Conservation (phyloP, 2,113 vertebrate species). For the Colaptes auratus region DNA sequence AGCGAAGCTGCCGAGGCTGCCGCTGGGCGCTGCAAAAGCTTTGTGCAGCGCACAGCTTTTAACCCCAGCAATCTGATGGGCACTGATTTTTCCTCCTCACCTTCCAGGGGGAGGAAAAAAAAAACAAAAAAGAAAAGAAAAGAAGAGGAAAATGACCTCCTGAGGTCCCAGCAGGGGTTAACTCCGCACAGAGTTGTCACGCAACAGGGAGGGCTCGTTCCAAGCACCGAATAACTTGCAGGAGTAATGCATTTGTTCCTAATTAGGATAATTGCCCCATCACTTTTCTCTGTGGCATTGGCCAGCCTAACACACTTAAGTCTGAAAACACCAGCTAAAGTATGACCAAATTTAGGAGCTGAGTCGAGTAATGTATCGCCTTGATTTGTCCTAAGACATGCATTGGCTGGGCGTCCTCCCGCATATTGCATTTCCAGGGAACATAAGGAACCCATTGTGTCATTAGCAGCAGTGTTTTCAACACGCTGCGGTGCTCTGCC, state of each 20-base stretch:
- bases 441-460: slow-evolving; percentile 66
- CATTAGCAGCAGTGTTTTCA: slow-evolving; percentile 60
- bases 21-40: not conserved
- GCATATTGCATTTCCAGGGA: slow-evolving; percentile 43
- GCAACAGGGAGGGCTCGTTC: slow-evolving; percentile 15
- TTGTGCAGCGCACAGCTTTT: rapidly evolving
- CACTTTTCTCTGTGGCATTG: slow-evolving; percentile 61
- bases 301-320: slow-evolving; percentile 27
- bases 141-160: not conserved
- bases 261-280: slow-evolving; percentile 72
- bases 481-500: not conserved
- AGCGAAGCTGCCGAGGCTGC: not conserved
- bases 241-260: slow-evolving; percentile 70
- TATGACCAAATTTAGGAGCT: slow-evolving; percentile 63
- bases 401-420: slow-evolving; percentile 34
- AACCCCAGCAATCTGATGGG: slow-evolving; percentile 18
- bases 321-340: slow-evolving; percentile 57
- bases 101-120: not conserved
- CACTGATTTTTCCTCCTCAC: not conserved
- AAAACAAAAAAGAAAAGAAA: not conserved
- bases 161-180: slow-evolving; percentile 42
- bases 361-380: slow-evolving; percentile 45
- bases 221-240: slow-evolving; percentile 66
- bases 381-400: slow-evolving; percentile 47
- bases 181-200: slow-evolving; percentile 34